These are phyloP conservation scores for Alouatta palliata DNA, from an alignment of 2,113 vertebrate genomes.

Conservation along the genomic window DNA sequence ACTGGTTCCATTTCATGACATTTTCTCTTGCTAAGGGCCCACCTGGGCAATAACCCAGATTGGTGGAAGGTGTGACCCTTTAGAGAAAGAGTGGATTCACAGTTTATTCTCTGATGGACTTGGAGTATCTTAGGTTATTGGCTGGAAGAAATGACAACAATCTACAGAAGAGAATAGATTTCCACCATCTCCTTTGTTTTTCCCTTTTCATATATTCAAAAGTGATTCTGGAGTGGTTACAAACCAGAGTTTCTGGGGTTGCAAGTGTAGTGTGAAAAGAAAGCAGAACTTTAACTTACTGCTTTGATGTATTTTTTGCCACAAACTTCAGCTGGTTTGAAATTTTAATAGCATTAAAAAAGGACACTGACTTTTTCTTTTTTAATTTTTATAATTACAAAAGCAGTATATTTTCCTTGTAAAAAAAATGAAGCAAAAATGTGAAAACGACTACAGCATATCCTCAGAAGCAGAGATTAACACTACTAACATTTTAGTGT, in stretches of 20 bases:
- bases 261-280: neutral
- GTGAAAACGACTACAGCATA: neutral
- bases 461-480: neutral
- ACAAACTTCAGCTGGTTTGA: neutral
- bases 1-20: no score
- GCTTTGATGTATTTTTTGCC: neutral
- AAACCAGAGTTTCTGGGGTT: neutral
- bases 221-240: neutral
- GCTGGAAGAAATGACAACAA: neutral
- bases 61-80: neutral
- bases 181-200: neutral
- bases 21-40: neutral
- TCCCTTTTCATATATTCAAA: neutral
- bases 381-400: neutral
- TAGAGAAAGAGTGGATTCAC: neutral
- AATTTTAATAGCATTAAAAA: conserved; percentile 6
- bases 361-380: neutral
- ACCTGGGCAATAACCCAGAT: neutral
- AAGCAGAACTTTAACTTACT: neutral
- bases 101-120: neutral
- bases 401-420: neutral
- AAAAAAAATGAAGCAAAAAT: neutral
- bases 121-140: neutral
- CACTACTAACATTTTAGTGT: neutral
- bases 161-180: neutral